Conservation (phyloP, 2,888 invertebrate species). For the Andrena praecox region DNA sequence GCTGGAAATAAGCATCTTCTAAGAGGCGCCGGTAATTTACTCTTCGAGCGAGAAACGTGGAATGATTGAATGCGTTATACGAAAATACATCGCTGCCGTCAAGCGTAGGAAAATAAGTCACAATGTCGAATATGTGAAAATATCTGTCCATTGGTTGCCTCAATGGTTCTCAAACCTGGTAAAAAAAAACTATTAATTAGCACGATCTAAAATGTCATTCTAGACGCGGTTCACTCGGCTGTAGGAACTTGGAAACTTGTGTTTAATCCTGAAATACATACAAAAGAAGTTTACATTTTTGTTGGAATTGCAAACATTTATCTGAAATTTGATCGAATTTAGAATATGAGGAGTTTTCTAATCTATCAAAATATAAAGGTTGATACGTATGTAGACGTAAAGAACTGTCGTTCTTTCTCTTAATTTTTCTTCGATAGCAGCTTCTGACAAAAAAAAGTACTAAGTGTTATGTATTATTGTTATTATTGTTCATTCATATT, state of each 20-base stretch:
- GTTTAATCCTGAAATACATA: too few species aligned
- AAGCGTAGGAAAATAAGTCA: background rate
- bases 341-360: too few species aligned
- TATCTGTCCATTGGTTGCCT: background rate
- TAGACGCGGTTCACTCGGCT: too few species aligned
- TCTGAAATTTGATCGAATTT: too few species aligned
- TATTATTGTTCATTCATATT: background rate
- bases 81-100: constrained; percentile 13
- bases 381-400: too few species aligned
- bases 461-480: background rate
- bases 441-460: background rate
- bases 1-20: constrained; percentile 27
- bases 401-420: background rate
- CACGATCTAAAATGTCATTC: background rate
- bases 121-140: constrained; percentile 4
- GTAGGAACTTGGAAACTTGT: too few species aligned
- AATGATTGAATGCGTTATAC: constrained; percentile 7
- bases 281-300: too few species aligned
- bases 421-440: background rate
- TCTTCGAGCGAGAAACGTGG: constrained; percentile 1
- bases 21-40: constrained; percentile 22
- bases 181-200: background rate
- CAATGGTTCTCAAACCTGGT: background rate
- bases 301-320: too few species aligned
- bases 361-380: too few species aligned